phyloP scores from a whole-genome alignment of 2,888 invertebrate genomes.

The Elysia crispata region DNA sequence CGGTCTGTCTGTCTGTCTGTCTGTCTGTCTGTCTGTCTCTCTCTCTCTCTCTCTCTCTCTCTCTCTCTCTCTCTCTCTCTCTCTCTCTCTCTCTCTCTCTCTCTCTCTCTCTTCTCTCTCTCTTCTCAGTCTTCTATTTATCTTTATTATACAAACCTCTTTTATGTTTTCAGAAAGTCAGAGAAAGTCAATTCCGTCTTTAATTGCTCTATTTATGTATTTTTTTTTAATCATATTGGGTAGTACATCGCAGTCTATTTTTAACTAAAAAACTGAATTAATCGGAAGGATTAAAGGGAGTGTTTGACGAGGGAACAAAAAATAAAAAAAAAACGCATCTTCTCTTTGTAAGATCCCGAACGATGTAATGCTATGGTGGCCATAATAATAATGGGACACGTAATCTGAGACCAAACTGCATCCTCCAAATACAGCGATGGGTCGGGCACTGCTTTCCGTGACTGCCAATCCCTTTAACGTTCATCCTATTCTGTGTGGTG shows the following conservation, averaged over 20 bases:
- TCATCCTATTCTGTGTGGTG: background rate
- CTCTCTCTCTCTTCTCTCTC: constrained; percentile 10
- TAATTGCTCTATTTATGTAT: too few species aligned
- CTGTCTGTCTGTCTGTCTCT: constrained; percentile 17
- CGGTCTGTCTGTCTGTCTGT: constrained; percentile 37
- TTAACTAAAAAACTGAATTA: too few species aligned
- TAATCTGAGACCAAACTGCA: background rate
- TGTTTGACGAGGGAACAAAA: too few species aligned
- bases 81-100: background rate
- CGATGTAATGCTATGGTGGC: too few species aligned
- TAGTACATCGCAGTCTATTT: too few species aligned
- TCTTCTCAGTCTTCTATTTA: constrained; percentile 39
- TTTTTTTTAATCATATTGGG: too few species aligned
- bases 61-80: background rate
- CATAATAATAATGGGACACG: background rate
- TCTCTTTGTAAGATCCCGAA: too few species aligned
- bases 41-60: constrained; percentile 43
- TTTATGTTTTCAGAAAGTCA: too few species aligned
- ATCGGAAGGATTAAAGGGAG: too few species aligned
- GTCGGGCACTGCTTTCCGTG: background rate
- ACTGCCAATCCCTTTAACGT: background rate
- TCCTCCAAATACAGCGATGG: background rate
- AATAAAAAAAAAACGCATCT: too few species aligned
- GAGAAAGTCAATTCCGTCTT: too few species aligned
- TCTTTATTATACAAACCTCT: too few species aligned